Conservation (phyloP, 2,797 vertebrate species). For the Periophthalmus magnuspinnatus region DNA sequence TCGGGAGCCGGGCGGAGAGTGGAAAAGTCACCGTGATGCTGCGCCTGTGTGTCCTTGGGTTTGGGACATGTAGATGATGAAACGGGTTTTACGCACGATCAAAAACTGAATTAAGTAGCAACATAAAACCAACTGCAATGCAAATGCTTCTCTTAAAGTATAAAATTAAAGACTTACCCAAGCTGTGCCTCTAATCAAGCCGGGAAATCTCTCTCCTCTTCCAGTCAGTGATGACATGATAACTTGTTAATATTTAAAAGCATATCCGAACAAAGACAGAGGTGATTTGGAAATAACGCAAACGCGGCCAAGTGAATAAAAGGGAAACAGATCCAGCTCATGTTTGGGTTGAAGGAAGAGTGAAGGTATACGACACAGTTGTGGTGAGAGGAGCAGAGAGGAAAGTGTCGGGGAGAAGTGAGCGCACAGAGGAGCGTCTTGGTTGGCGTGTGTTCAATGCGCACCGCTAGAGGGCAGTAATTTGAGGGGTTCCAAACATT, state of each 20-base stretch:
- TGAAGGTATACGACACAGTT: conserved; percentile 1
- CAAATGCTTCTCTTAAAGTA: neutral
- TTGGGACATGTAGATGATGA: conserved; percentile 39
- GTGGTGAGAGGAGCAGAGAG: conserved; percentile 19
- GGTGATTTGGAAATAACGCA: conserved; percentile 30
- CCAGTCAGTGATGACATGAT: conserved; percentile 88
- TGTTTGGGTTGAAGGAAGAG: neutral
- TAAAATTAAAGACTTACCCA: conserved; percentile 76
- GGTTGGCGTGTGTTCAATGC: conserved; percentile 1
- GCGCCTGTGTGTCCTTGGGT: conserved; percentile 54
- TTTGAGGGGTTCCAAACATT: conserved; percentile 7
- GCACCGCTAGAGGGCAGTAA: conserved; percentile 52
- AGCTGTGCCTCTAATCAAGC: conserved; percentile 76
- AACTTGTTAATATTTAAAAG: conserved; percentile 74
- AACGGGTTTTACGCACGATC: conserved; percentile 37
- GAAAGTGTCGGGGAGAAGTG: conserved; percentile 36
- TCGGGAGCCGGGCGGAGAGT: conserved; percentile 83
- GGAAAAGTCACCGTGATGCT: conserved; percentile 51
- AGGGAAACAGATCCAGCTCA: neutral
- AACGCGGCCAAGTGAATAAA: neutral
- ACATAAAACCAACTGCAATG: conserved; percentile 26
- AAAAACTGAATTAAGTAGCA: conserved; percentile 46
- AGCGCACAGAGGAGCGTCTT: conserved; percentile 41
- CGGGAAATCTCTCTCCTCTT: conserved; percentile 80
- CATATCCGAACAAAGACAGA: conserved; percentile 64